Conservation (phyloP, 2,888 invertebrate species). For the Drosophila merina region DNA sequence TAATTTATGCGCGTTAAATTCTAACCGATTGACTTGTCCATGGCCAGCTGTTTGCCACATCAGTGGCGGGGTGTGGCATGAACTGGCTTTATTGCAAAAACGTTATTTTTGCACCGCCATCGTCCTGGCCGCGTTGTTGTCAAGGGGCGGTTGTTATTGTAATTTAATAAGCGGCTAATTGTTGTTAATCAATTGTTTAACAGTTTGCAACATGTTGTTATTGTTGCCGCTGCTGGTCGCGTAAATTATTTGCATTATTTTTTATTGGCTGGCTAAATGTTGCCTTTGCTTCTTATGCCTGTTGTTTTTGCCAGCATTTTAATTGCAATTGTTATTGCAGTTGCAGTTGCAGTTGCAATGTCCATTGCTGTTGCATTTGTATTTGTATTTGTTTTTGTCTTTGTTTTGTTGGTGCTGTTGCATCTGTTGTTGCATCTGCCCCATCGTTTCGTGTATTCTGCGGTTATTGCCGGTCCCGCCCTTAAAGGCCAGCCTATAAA, state of each 20-base stretch:
- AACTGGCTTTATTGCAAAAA: conserved; percentile 36
- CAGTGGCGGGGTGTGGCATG: conserved; percentile 12
- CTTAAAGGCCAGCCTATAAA: neutral
- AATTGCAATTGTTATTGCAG: conserved; percentile 72
- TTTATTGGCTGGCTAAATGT: conserved; percentile 44
- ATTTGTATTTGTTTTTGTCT: conserved; percentile 30
- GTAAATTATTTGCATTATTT: conserved; percentile 71
- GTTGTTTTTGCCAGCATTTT: conserved; percentile 57
- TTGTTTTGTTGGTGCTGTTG: conserved; percentile 32
- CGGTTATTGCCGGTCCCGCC: conserved; percentile 37
- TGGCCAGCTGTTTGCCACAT: conserved; percentile 32
- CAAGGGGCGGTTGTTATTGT: conserved; percentile 65
- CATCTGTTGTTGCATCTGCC: conserved; percentile 8
- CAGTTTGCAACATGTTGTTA: conserved; percentile 69
- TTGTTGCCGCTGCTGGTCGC: conserved; percentile 33
- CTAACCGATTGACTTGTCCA: conserved; percentile 57
- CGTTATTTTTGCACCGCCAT: conserved; percentile 23
- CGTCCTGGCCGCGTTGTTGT: conserved; percentile 43
- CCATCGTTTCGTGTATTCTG: conserved; percentile 43
- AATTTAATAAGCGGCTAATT: conserved; percentile 81
- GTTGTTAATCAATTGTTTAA: conserved; percentile 83
- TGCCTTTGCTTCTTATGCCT: conserved; percentile 25
- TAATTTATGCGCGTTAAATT: conserved; percentile 68
- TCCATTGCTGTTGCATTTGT: conserved; percentile 25
- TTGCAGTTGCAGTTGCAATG: conserved; percentile 37